phyloP scores from a whole-genome alignment of 2,888 invertebrate species.

The Euplexia lucipara region DNA sequence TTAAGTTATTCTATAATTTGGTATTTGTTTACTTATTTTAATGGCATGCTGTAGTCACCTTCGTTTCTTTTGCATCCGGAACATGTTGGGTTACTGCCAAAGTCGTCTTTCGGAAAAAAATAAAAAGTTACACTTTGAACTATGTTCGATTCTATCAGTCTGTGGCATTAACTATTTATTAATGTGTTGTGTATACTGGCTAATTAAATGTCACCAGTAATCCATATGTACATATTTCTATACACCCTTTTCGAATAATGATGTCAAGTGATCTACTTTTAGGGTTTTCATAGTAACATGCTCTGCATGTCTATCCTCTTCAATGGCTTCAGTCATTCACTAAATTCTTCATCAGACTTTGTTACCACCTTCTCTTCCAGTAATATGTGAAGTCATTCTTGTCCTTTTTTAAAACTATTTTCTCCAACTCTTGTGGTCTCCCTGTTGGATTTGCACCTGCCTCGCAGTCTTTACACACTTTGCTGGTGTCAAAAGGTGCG shows the following conservation, averaged over 20 bases:
- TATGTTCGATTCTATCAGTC: constrained; percentile 6
- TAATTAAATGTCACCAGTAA: constrained; percentile 33
- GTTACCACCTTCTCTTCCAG: too few species aligned
- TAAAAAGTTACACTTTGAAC: constrained; percentile 27
- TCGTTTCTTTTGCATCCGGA: constrained; percentile 44
- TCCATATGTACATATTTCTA: neutral
- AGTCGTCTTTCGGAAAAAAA: constrained; percentile 37
- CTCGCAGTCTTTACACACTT: constrained; percentile 24
- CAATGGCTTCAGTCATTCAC: too few species aligned
- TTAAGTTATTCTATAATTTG: constrained; percentile 31
- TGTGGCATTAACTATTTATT: constrained; percentile 7
- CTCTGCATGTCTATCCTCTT: too few species aligned
- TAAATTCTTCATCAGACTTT: too few species aligned
- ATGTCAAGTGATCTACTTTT: constrained; percentile 13
- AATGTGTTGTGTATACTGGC: neutral
- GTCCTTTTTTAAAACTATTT: neutral
- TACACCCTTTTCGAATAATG: constrained; percentile 5
- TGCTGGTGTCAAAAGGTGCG: constrained; percentile 21
- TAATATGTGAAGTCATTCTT: too few species aligned
- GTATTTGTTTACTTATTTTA: constrained; percentile 48
- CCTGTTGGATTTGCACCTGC: neutral
- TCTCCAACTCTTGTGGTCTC: neutral
- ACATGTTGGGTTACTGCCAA: constrained; percentile 47
- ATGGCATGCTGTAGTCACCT: constrained; percentile 28
- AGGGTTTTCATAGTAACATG: too few species aligned